These are phyloP conservation scores for Elaphurus davidianus DNA, from an alignment of 2,113 vertebrate genomes.

Conservation along the genomic window DNA sequence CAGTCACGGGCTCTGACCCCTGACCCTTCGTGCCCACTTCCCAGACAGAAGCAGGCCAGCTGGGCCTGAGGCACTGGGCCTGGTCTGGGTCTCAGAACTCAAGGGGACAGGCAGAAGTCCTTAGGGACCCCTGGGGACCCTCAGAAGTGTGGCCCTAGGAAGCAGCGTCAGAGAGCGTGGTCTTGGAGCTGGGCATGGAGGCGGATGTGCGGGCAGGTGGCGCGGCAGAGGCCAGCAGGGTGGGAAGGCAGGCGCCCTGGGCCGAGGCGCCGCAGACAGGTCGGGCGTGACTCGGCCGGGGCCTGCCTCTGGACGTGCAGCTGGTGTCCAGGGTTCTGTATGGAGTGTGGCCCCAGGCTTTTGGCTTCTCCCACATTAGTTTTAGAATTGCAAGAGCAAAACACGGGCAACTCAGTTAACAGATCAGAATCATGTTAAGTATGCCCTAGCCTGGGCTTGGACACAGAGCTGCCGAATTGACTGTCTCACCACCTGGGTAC, in stretches of 20 bases:
- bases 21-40: background rate
- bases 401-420: background rate
- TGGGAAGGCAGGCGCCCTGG: background rate
- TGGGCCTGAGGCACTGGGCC: background rate
- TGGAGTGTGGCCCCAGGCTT: background rate
- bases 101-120: background rate
- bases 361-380: background rate
- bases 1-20: background rate
- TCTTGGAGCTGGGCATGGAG: background rate
- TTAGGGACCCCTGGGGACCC: background rate
- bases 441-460: background rate
- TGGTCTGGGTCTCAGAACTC: background rate
- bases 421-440: no score
- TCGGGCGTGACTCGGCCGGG: background rate
- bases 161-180: fast-evolving
- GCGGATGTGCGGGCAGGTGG: fast-evolving
- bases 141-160: background rate
- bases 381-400: background rate
- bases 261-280: background rate
- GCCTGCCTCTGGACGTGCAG: background rate
- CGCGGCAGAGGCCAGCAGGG: background rate
- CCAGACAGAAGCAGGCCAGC: background rate
- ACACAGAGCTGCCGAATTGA: background rate
- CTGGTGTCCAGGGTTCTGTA: background rate
- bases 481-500: background rate